Base-by-base conservation (phyloP, 2,888 invertebrate species). In the Unio delphinus region DNA sequence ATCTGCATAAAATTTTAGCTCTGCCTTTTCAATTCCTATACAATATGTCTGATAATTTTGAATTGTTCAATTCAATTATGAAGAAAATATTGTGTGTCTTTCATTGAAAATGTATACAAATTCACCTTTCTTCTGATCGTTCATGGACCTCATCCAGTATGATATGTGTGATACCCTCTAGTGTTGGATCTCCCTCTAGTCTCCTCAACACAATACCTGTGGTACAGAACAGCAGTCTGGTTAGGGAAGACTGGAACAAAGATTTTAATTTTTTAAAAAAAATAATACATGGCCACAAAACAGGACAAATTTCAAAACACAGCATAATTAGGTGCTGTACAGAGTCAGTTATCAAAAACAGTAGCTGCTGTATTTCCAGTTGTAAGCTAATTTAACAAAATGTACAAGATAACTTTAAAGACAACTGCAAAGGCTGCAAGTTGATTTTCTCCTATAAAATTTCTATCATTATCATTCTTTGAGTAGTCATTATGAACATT, bases 151-250 rank as follows among this genome's bases (percentile, higher is more conserved):
- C 98, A 87, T 98, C 97, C 34, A 98, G 90, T 73, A 98, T 94
- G 8, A 97, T 90, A 86, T 96, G 96, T 63, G 95, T 95, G 69
- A 87, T 82, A 18, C 82, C 86, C 34, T 83, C 78, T 34, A 86
- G 78, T 55, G 80, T 75, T 26, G 95, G 95, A 91, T 97, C 94
- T 0, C 90, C 88, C 90, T 95, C 95, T 90, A 97, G 92, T 73
- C 94, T 93, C 84, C 95, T 93, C 55, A 97, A 88, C 28, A 97
- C 91, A 68, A 97, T 93, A 8, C 96, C 97, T 0, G 96, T 96
- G 0, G 97, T 97, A 89, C 96, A 96, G 88, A 93, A 97, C 77
- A 94, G 90, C 79, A 98, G 73, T 8, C 88, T 70, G n/a, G 87
- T 87, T 67, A 78, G 64, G 18, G 78, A 64, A 5, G 86, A 86